Conservation (phyloP, 2,888 invertebrate genomes). For the Adineta ricciae region DNA sequence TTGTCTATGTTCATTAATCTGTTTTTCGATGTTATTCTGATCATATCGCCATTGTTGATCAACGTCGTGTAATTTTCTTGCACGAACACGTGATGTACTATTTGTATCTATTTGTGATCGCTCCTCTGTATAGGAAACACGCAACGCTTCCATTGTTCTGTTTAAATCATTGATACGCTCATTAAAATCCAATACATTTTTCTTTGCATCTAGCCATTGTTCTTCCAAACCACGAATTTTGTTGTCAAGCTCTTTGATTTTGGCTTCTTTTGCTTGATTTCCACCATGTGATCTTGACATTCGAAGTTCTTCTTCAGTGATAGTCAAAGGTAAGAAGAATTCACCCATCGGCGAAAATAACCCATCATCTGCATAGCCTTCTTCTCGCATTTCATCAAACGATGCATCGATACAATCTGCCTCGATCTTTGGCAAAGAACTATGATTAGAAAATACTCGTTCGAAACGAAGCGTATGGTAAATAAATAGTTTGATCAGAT, state of each 20-base stretch:
- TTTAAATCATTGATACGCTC: background rate
- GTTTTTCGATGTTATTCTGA: background rate
- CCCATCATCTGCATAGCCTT: constrained; percentile 10
- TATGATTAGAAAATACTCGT: background rate
- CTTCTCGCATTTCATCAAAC: background rate
- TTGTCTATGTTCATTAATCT: background rate
- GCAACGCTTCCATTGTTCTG: background rate
- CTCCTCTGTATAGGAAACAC: background rate
- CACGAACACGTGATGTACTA: background rate
- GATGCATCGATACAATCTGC: background rate
- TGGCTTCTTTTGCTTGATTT: background rate
- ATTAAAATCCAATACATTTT: background rate
- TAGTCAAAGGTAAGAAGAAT: background rate
- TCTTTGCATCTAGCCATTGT: background rate
- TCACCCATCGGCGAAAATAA: background rate
- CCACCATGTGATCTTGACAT: background rate
- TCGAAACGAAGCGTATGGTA: background rate
- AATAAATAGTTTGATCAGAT: background rate
- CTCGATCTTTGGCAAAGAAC: background rate
- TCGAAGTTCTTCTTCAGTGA: background rate
- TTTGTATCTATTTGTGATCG: background rate
- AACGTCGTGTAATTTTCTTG: background rate
- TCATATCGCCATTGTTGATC: background rate
- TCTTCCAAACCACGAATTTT: background rate
- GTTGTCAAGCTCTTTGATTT: background rate